phyloP scores from a whole-genome alignment of 1,140 invertebrate genomes.

The Heliconius eleuchia region DNA sequence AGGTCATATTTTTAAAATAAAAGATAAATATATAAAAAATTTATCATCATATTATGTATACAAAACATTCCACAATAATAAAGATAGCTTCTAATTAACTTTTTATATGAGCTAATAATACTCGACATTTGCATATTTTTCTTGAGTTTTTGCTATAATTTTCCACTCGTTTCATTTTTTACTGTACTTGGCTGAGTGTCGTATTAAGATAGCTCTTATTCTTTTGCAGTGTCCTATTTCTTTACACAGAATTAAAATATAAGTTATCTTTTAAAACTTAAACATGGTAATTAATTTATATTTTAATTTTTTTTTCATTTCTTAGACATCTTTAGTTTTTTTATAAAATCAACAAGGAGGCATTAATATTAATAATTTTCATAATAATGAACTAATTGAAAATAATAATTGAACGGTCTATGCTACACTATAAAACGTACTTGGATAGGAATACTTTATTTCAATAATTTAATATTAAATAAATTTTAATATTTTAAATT shows the following conservation, averaged over 20 bases:
- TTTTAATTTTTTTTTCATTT: too few species aligned
- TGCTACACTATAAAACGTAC: too few species aligned
- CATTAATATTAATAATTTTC: too few species aligned
- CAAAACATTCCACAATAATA: neutral
- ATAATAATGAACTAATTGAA: too few species aligned
- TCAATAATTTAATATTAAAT: too few species aligned
- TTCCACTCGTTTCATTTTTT: slow-evolving; percentile 9
- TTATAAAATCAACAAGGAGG: too few species aligned
- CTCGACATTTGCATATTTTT: slow-evolving; percentile 2
- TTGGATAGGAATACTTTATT: too few species aligned
- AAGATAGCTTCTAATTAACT: slow-evolving; percentile 1
- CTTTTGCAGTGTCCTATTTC: slow-evolving; percentile 3
- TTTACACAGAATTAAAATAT: neutral
- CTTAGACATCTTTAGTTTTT: too few species aligned
- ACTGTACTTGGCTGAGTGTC: neutral
- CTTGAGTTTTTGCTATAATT: slow-evolving; percentile 6
- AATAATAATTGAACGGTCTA: too few species aligned
- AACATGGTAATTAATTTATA: too few species aligned
- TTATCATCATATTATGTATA: neutral
- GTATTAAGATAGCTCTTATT: neutral
- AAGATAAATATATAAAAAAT: neutral
- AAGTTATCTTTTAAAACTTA: neutral
- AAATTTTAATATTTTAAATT: too few species aligned
- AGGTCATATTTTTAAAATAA: neutral
- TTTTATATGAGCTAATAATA: slow-evolving; percentile 6